These are phyloP conservation scores for Papilio protenor DNA, from an alignment of 2,888 invertebrate species.

Conservation along the genomic window DNA sequence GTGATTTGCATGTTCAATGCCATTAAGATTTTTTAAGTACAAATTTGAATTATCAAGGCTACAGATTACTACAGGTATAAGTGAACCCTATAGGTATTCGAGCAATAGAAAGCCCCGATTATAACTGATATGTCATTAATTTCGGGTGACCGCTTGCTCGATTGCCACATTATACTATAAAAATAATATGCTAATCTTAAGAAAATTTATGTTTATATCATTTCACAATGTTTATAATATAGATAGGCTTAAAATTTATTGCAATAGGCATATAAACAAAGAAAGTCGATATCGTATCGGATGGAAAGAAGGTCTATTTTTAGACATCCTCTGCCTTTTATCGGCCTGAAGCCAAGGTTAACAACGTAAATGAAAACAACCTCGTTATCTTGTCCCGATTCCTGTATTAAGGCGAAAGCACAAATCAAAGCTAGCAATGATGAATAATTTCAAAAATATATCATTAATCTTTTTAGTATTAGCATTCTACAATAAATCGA, in stretches of 20 bases:
- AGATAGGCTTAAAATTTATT: not conserved
- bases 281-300: conserved; percentile 26
- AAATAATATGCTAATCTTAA: not conserved
- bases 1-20: not conserved
- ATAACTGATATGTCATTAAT: too few relatives aligned
- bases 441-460: not conserved
- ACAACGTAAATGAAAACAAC: conserved; percentile 30
- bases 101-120: too few relatives aligned
- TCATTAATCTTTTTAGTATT: not conserved
- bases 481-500: too few relatives aligned
- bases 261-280: conserved; percentile 29
- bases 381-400: conserved; percentile 37
- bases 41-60: not conserved
- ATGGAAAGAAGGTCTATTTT: conserved; percentile 37
- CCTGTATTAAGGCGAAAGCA: conserved; percentile 15
- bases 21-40: not conserved
- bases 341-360: conserved; percentile 40
- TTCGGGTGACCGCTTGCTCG: too few relatives aligned
- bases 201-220: not conserved
- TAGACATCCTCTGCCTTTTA: conserved; percentile 38
- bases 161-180: too few relatives aligned
- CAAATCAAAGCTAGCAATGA: not conserved
- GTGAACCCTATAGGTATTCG: too few relatives aligned
- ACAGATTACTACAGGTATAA: too few relatives aligned
- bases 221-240: not conserved